These are phyloP conservation scores for Pterocles burchelli DNA, from an alignment of 2,113 vertebrate species.

Conservation along the genomic window DNA sequence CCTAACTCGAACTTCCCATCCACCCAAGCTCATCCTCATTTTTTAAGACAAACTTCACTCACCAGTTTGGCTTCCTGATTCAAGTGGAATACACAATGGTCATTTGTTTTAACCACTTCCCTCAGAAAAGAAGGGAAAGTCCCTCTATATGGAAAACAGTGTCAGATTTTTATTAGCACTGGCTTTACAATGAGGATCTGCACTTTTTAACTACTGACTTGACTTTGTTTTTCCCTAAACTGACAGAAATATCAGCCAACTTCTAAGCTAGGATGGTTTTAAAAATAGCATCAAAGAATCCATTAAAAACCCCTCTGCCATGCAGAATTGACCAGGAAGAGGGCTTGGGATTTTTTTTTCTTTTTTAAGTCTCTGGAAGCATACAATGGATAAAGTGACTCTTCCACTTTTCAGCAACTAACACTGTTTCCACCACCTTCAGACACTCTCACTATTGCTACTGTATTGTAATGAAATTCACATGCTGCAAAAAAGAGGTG, in stretches of 20 bases:
- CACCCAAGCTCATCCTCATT: not conserved
- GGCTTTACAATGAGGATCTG: constrained; percentile 26
- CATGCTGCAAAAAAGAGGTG: constrained; percentile 27
- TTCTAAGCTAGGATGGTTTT: not conserved
- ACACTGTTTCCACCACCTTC: constrained; percentile 61
- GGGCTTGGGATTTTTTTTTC: not conserved
- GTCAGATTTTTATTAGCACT: constrained; percentile 46
- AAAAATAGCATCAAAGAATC: constrained; percentile 16
- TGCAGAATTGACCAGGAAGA: not conserved
- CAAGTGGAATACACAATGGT: constrained; percentile 46
- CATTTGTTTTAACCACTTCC: constrained; percentile 60
- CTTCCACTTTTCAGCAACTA: constrained; percentile 47
- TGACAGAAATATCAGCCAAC: not conserved
- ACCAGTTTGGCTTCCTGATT: constrained; percentile 34
- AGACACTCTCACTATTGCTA: constrained; percentile 51
- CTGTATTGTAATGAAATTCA: constrained; percentile 22
- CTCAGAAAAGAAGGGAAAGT: constrained; percentile 67
- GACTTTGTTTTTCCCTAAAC: constrained; percentile 53
- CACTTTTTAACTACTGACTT: constrained; percentile 13
- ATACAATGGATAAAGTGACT: constrained; percentile 39
- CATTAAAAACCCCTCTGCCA: not conserved
- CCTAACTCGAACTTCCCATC: not conserved
- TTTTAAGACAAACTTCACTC: constrained; percentile 24
- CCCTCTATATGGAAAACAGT: constrained; percentile 57
- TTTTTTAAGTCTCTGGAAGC: constrained; percentile 3